These are phyloP conservation scores for Porites cylindrica DNA, from an alignment of 92 coral and sea anemone genomes.

Conservation along the genomic window DNA sequence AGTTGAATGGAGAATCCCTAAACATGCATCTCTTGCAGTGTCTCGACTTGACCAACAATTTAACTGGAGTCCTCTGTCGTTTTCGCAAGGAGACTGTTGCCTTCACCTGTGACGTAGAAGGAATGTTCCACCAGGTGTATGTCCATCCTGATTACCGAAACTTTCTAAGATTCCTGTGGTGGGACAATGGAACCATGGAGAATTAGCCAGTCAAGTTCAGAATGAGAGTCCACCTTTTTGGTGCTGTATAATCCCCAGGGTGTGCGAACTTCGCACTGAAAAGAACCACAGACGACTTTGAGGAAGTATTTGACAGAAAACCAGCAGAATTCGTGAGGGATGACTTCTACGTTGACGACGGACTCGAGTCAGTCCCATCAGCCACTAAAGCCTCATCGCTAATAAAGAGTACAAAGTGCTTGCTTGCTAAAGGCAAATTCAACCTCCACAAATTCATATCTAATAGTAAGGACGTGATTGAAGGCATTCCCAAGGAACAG, in stretches of 20 bases:
- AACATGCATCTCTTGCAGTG: slow-evolving; percentile 45
- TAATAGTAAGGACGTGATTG: slow-evolving; percentile 23
- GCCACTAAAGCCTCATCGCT: slow-evolving; percentile 10
- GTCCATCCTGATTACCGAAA: slow-evolving; percentile 23
- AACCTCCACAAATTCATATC: slow-evolving; percentile 38
- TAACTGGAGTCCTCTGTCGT: slow-evolving; percentile 51
- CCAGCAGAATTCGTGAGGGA: slow-evolving; percentile 36
- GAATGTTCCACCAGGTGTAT: slow-evolving; percentile 42
- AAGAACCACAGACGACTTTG: slow-evolving; percentile 23
- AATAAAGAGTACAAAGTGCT: background rate
- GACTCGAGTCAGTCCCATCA: slow-evolving; percentile 5
- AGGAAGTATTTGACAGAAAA: slow-evolving; percentile 23
- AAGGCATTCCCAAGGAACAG: slow-evolving; percentile 10
- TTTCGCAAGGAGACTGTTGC: slow-evolving; percentile 50
- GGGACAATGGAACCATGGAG: slow-evolving; percentile 19
- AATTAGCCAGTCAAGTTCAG: slow-evolving; percentile 42
- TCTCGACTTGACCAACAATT: slow-evolving; percentile 49
- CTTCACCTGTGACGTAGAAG: slow-evolving; percentile 45
- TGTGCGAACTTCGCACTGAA: slow-evolving; percentile 50
- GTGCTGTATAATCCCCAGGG: slow-evolving; percentile 59
- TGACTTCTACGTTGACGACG: slow-evolving; percentile 59
- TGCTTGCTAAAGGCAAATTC: slow-evolving; percentile 38
- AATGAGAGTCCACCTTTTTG: slow-evolving; percentile 61
- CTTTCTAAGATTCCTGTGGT: slow-evolving; percentile 55
- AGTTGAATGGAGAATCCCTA: slow-evolving; percentile 36